Evolutionary conservation across 2,797 vertebrate genomes (phyloP).

Genomic region (Chrysocyon brachyurus): DNA sequence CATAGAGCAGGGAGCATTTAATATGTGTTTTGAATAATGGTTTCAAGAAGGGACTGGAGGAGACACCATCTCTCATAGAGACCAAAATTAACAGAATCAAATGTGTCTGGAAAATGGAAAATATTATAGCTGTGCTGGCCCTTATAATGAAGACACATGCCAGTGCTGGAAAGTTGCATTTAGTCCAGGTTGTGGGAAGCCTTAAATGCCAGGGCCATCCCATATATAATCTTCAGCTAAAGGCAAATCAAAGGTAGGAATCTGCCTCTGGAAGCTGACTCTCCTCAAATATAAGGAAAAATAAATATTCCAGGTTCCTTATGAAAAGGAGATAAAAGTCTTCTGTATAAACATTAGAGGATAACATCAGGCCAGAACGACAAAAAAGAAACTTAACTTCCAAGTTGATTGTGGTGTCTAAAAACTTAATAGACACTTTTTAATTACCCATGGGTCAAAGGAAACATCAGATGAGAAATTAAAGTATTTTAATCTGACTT

Average conservation of each 20-base stretch:
- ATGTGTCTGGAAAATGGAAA: neutral
- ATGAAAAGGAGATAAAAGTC: neutral
- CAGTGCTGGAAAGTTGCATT: neutral
- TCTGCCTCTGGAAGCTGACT: neutral
- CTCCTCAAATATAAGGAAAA: neutral
- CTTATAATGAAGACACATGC: neutral
- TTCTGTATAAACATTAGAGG: neutral
- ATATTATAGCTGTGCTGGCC: neutral
- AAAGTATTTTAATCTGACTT: neutral
- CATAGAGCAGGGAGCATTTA: neutral
- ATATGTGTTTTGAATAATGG: neutral
- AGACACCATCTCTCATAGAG: neutral
- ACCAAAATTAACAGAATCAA: neutral
- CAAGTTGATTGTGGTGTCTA: neutral
- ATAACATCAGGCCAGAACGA: neutral
- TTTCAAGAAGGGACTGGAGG: neutral
- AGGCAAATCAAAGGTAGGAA: neutral
- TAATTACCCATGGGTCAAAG: neutral
- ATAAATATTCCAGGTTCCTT: neutral
- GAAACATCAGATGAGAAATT: neutral
- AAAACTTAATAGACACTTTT: slow-evolving; percentile 21
- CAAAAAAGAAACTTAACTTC: neutral
- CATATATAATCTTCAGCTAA: neutral
- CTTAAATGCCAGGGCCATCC: neutral
- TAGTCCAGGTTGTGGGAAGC: neutral